Percentiles rank a stretch among this genome's conserved stretches.
These are phyloP conservation scores for Crenichthys baileyi DNA, from an alignment of 2,797 vertebrate species.

Conservation along the genomic window DNA sequence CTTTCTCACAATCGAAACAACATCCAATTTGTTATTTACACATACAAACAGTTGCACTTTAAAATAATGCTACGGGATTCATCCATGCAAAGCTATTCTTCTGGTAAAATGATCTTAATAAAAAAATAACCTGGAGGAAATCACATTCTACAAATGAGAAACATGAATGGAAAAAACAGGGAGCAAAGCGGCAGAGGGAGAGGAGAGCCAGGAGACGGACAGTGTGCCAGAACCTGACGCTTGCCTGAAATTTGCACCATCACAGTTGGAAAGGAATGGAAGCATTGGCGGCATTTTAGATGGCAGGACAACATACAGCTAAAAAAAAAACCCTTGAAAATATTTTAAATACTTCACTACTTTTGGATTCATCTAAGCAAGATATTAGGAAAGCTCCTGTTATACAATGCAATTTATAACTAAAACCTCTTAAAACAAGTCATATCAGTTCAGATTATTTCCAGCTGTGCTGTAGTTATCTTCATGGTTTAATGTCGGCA, in stretches of 20 bases:
- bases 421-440: too few species aligned
- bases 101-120: slow-evolving; percentile 6
- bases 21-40: not conserved
- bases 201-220: slow-evolving; percentile 37
- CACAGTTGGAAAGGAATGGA: not conserved
- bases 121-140: slow-evolving; percentile 38
- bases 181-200: slow-evolving; percentile 61
- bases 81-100: slow-evolving; percentile 18
- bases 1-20: slow-evolving; percentile 12
- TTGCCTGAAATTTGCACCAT: slow-evolving; percentile 4
- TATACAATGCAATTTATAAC: too few species aligned
- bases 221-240: slow-evolving; percentile 61
- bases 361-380: too few species aligned
- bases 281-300: not conserved
- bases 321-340: too few species aligned
- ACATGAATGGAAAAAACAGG: slow-evolving; percentile 31
- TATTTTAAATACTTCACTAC: too few species aligned
- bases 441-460: too few species aligned
- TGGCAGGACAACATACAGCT: not conserved
- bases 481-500: too few species aligned
- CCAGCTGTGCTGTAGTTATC: too few species aligned
- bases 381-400: too few species aligned
- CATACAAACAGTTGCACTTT: not conserved
- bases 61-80: slow-evolving; percentile 2
- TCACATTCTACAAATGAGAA: slow-evolving; percentile 50